A percentile compares a stretch with the other conserved stretches of the same genome.
Conservation (phyloP, 2,113 vertebrate species). For the Myocastor coypus region DNA sequence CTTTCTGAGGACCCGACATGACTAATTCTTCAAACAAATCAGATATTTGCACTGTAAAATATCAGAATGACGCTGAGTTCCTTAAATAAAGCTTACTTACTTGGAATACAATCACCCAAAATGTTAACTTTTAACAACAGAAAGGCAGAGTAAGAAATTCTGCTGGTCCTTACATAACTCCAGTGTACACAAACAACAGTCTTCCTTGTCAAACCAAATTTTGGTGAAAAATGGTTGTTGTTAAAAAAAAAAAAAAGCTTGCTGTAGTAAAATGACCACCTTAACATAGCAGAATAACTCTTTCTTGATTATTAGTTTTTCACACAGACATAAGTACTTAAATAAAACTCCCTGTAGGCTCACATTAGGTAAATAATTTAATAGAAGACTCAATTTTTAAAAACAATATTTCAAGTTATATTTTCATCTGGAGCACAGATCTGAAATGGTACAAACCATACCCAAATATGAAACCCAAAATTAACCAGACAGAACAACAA, state of each 20-base stretch:
- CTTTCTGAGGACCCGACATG: not conserved
- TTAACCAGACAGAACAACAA: conserved; percentile 28
- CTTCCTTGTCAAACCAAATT: not conserved
- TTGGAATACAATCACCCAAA: not conserved
- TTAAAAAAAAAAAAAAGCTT: not conserved
- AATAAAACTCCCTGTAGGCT: conserved; percentile 9
- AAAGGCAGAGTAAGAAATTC: not conserved
- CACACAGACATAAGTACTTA: not conserved
- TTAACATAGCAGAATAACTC: not conserved
- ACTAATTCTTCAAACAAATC: not conserved
- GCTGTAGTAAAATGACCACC: not conserved
- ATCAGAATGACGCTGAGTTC: not conserved
- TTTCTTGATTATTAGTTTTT: not conserved
- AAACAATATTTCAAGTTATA: conserved; percentile 47
- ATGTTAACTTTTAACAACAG: conserved; percentile 13
- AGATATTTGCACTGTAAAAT: not conserved
- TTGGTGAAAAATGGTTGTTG: not conserved
- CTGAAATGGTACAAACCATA: conserved; percentile 16
- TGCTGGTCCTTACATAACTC: not conserved
- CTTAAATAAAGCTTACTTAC: conserved; percentile 25
- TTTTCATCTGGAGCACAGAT: conserved; percentile 37
- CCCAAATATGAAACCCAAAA: conserved; percentile 11
- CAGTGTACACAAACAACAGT: not conserved
- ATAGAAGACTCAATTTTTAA: conserved; percentile 37
- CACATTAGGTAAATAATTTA: conserved; percentile 74